Percentiles rank a stretch among this genome's conserved stretches.
Evolutionary conservation across 2,888 invertebrate species (phyloP).

Genomic region (Galerucella nymphaeae): DNA sequence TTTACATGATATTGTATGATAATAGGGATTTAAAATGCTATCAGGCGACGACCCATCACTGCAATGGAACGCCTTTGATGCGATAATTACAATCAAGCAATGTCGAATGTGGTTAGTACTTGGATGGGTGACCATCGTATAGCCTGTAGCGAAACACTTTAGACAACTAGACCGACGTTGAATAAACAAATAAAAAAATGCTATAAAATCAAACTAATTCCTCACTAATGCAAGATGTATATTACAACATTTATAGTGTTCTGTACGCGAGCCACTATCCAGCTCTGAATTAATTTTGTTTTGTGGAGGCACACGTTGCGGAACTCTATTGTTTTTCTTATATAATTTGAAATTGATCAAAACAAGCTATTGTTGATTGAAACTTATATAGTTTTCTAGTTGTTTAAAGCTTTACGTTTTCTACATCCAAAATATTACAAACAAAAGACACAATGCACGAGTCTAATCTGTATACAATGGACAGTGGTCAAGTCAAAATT

Average conservation of each 20-base stretch:
- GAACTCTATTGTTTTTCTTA: slow-evolving; percentile 34
- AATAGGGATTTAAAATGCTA: too few relatives aligned
- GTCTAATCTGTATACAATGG: slow-evolving; percentile 22
- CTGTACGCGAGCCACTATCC: neutral
- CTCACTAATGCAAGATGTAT: too few relatives aligned
- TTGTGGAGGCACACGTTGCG: slow-evolving; percentile 15
- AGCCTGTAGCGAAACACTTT: too few relatives aligned
- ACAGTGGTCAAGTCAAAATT: slow-evolving; percentile 11
- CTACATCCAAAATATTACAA: slow-evolving; percentile 27
- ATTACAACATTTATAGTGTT: neutral
- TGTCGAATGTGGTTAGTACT: too few relatives aligned
- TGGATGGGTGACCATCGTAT: too few relatives aligned
- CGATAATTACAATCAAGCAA: too few relatives aligned
- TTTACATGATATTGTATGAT: too few relatives aligned
- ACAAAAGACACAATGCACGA: slow-evolving; percentile 23
- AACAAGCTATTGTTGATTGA: slow-evolving; percentile 37
- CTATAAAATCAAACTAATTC: too few relatives aligned
- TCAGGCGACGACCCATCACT: too few relatives aligned
- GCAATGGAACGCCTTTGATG: too few relatives aligned
- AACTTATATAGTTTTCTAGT: slow-evolving; percentile 9
- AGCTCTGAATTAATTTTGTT: neutral
- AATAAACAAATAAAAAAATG: too few relatives aligned
- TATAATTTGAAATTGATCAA: slow-evolving; percentile 39
- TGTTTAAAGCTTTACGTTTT: slow-evolving; percentile 28
- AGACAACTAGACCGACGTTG: too few relatives aligned